Evolutionary conservation across 2,113 vertebrate species (phyloP).

Genomic region (Platysteira castanea): DNA sequence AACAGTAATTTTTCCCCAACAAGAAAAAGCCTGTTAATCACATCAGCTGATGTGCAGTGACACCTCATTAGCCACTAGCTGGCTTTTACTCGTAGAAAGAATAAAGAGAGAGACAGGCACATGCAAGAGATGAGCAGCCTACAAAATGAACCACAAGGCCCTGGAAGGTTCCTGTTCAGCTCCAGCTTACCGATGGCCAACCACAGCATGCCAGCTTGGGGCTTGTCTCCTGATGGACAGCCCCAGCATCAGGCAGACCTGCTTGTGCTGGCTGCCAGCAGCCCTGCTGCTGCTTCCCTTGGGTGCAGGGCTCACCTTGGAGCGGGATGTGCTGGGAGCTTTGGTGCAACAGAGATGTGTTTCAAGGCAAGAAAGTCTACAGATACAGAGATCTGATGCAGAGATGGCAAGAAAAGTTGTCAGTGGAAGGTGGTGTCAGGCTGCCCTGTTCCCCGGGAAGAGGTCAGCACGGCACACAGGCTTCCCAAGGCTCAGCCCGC

Average conservation of each 20-base stretch:
- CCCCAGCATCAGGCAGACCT: background rate
- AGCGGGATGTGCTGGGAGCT: accelerated
- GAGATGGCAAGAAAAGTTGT: background rate
- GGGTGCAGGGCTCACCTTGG: background rate
- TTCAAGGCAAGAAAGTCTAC: background rate
- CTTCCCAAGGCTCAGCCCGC: slow-evolving; percentile 15
- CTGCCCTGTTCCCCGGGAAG: background rate
- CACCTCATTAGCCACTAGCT: background rate
- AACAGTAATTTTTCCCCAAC: background rate
- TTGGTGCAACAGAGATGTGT: accelerated
- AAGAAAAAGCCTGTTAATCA: background rate
- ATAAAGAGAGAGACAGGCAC: background rate
- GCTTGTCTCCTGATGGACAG: background rate
- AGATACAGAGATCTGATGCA: background rate
- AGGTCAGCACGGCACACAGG: background rate
- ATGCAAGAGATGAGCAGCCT: background rate
- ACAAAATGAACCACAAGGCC: background rate
- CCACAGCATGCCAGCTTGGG: background rate
- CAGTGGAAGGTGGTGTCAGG: background rate
- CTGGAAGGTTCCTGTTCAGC: background rate
- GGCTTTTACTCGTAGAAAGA: background rate
- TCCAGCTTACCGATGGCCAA: accelerated
- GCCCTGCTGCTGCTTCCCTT: background rate
- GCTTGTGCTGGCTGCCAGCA: accelerated
- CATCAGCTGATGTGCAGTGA: background rate